Evolutionary conservation across 2,113 vertebrate genomes (phyloP).

Genomic region (Callipepla squamata): DNA sequence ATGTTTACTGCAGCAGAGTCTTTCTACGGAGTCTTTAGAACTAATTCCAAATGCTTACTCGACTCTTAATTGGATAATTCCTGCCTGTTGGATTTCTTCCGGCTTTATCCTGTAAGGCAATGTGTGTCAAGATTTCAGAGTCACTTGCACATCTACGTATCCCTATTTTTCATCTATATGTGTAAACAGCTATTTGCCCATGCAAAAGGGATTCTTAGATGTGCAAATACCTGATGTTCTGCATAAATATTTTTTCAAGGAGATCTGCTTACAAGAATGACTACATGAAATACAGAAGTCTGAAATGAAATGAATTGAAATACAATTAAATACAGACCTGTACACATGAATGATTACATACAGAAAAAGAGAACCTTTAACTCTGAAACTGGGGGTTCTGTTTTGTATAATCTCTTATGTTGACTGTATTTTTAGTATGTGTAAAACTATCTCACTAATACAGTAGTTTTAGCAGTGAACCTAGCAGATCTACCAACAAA

Average conservation of each 20-base stretch:
- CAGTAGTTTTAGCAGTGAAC: not conserved
- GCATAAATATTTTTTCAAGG: conserved; percentile 45
- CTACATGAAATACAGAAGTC: conserved; percentile 29
- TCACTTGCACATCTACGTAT: conserved; percentile 12
- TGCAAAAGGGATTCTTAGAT: conserved; percentile 52
- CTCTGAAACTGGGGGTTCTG: not conserved
- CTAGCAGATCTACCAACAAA: not conserved
- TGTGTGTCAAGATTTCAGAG: conserved; percentile 54
- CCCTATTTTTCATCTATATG: not conserved
- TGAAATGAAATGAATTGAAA: conserved; percentile 23
- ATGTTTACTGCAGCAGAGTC: conserved; percentile 54
- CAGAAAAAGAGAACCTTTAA: not conserved
- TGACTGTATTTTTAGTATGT: not conserved
- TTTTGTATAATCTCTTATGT: not conserved
- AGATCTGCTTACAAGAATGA: conserved; percentile 30
- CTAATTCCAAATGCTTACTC: conserved; percentile 65
- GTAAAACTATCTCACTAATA: not conserved
- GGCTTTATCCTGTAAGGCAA: conserved; percentile 42
- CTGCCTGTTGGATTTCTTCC: conserved; percentile 58
- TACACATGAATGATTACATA: not conserved
- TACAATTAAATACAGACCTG: conserved; percentile 22
- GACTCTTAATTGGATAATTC: conserved; percentile 65
- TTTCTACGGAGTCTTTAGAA: conserved; percentile 54
- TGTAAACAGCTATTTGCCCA: conserved; percentile 58
- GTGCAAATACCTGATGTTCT: conserved; percentile 44